These are phyloP conservation scores for Bilobella aurantiaca DNA, from an alignment of 1,140 invertebrate genomes.

Conservation along the genomic window DNA sequence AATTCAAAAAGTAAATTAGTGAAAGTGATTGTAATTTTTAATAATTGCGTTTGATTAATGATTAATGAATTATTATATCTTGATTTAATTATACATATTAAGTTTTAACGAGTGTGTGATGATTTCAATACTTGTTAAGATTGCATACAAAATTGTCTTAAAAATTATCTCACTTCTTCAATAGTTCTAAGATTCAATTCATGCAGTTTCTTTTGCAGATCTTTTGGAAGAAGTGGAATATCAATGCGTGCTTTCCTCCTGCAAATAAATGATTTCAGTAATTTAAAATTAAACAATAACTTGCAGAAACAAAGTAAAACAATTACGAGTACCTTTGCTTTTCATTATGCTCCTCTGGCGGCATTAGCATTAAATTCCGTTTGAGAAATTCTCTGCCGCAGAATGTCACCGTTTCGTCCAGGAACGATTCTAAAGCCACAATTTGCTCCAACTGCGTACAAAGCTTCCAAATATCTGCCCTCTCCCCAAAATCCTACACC, in stretches of 20 bases:
- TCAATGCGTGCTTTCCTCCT: not conserved
- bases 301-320: not conserved
- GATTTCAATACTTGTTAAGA: no score
- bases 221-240: slow-evolving; percentile 5
- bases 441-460: slow-evolving; percentile 8
- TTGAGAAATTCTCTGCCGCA: not conserved
- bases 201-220: slow-evolving; percentile 6
- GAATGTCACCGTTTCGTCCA: not conserved
- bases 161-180: not conserved
- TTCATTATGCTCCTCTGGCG: not conserved
- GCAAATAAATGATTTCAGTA: not conserved
- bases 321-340: not conserved
- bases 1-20: no score
- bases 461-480: slow-evolving; percentile 1
- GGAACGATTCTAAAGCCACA: slow-evolving; percentile 1
- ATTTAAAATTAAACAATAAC: not conserved
- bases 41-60: no score
- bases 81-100: no score
- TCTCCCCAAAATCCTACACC: not conserved
- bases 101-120: no score
- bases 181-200: slow-evolving; percentile 9
- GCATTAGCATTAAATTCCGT: slow-evolving; percentile 6
- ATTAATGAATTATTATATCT: no score
- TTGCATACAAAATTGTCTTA: no score
- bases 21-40: no score